These are phyloP conservation scores for Drosophila macrospina DNA, from an alignment of 2,888 invertebrate genomes.

Conservation along the genomic window DNA sequence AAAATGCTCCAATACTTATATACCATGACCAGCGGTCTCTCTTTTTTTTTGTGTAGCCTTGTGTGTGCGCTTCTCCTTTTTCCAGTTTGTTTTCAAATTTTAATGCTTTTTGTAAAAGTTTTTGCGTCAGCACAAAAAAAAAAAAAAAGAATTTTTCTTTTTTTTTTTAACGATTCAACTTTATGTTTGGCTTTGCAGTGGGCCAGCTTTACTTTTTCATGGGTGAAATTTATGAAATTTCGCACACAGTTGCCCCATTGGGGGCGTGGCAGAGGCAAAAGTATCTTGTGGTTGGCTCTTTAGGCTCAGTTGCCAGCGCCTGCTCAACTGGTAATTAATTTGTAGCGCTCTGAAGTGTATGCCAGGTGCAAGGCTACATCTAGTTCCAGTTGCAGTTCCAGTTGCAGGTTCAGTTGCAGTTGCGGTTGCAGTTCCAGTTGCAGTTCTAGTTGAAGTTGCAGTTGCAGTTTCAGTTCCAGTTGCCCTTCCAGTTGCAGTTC, in stretches of 20 bases:
- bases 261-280: slow-evolving; percentile 38
- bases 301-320: slow-evolving; percentile 45
- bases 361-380: slow-evolving; percentile 10
- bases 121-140: slow-evolving; percentile 45
- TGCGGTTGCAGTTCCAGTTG: too few species aligned
- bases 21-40: slow-evolving; percentile 37
- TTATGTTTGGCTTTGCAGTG: slow-evolving; percentile 49
- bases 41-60: too few species aligned
- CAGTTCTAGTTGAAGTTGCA: too few species aligned
- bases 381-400: not conserved
- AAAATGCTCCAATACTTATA: slow-evolving; percentile 55
- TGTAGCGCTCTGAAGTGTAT: slow-evolving; percentile 42
- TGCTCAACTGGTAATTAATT: slow-evolving; percentile 63
- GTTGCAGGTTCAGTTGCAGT: too few species aligned
- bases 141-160: slow-evolving; percentile 23
- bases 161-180: slow-evolving; percentile 71
- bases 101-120: slow-evolving; percentile 71
- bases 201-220: slow-evolving; percentile 55
- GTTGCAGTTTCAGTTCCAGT: too few species aligned
- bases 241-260: slow-evolving; percentile 43
- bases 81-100: slow-evolving; percentile 55
- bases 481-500: not conserved
- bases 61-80: not conserved
- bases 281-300: slow-evolving; percentile 53
- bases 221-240: slow-evolving; percentile 65